These are phyloP conservation scores for Temnothorax unifasciatus DNA, from an alignment of 2,888 invertebrate genomes.

Conservation along the genomic window DNA sequence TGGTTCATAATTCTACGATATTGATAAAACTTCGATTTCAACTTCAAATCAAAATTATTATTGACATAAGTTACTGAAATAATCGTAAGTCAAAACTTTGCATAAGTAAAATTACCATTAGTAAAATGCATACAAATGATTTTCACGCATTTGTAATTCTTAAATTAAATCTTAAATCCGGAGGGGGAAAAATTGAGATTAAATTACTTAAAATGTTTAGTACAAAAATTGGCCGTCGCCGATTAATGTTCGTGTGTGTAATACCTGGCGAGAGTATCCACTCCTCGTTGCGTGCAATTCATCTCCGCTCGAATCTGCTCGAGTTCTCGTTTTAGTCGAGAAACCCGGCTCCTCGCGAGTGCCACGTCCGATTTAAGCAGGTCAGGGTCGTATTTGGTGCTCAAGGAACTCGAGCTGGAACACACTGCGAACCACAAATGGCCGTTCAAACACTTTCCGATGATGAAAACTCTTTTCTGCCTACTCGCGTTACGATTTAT, in stretches of 20 bases:
- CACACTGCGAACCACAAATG: constrained; percentile 88
- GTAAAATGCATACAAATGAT: neutral
- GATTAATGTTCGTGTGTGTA: constrained; percentile 76
- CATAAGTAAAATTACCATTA: neutral
- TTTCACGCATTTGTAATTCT: neutral
- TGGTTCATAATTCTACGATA: neutral
- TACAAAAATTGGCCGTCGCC: neutral
- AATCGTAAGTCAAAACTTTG: neutral
- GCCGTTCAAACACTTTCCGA: neutral
- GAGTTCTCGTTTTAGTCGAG: constrained; percentile 95
- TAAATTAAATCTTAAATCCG: constrained; percentile 1
- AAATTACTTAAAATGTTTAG: neutral
- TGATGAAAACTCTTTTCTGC: neutral
- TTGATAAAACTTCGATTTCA: neutral
- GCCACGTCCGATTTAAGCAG: constrained; percentile 96
- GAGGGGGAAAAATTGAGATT: neutral
- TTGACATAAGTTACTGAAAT: neutral
- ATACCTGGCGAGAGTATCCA: constrained; percentile 96
- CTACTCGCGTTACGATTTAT: neutral
- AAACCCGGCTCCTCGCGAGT: constrained; percentile 95
- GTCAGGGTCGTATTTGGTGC: constrained; percentile 98
- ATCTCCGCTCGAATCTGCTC: constrained; percentile 97
- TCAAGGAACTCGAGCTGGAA: constrained; percentile 95
- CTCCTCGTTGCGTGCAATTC: constrained; percentile 96
- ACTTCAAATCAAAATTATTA: neutral